phyloP scores from a whole-genome alignment of 2,888 invertebrate species.

The Nebria brevicollis region DNA sequence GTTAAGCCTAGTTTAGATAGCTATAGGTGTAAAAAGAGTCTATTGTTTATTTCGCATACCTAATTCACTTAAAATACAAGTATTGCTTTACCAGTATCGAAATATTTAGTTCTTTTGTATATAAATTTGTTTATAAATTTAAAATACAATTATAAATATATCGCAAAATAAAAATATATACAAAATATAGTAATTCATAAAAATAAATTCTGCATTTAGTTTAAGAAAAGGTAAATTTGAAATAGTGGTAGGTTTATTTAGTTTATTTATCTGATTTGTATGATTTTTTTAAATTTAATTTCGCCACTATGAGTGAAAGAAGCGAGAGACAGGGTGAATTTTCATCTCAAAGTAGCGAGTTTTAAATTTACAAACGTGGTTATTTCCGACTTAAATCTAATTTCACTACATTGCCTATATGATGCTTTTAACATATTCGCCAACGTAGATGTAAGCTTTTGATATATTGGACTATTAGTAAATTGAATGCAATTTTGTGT shows the following conservation, averaged over 20 bases:
- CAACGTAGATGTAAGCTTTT: not conserved
- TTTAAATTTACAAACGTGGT: conserved; percentile 3
- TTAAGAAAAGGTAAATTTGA: not conserved
- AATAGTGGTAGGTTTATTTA: not conserved
- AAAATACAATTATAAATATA: no score
- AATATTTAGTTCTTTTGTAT: no score
- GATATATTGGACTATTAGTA: not conserved
- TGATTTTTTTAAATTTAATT: not conserved
- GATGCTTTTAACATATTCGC: not conserved
- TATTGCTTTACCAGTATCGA: no score
- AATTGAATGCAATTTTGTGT: not conserved
- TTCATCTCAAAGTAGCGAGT: not conserved
- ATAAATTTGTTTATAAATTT: no score
- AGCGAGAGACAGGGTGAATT: not conserved
- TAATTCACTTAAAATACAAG: not conserved
- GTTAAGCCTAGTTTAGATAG: not conserved
- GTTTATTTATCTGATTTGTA: not conserved
- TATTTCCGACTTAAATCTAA: conserved; percentile 11
- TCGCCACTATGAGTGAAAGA: not conserved
- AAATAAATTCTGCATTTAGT: not conserved
- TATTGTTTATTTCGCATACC: not conserved
- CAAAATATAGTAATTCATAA: not conserved
- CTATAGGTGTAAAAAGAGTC: not conserved
- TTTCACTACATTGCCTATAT: conserved; percentile 5
- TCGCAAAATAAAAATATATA: no score